A percentile compares a stretch with the other conserved stretches of the same genome.
Conservation (phyloP, 2,797 vertebrate species). For the Phrynocephalus forsythii region DNA sequence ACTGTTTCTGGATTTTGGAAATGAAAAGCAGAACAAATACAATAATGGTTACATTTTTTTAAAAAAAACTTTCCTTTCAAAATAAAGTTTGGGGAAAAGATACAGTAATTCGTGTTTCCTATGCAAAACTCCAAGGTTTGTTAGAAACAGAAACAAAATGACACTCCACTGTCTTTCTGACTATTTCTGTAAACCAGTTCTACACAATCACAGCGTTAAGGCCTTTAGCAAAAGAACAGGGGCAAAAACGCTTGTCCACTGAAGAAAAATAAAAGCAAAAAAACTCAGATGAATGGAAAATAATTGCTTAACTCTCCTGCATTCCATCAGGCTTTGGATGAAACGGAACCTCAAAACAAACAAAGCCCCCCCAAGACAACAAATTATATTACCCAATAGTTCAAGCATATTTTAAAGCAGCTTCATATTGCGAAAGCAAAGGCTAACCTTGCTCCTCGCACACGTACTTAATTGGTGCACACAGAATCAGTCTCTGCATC, state of each 20-base stretch:
- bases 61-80: neutral
- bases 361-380: neutral
- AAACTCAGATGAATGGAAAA: neutral
- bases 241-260: neutral
- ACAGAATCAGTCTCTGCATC: neutral
- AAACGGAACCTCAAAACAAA: neutral
- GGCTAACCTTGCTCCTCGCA: neutral
- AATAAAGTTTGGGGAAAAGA: neutral
- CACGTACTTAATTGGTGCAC: neutral
- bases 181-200: neutral
- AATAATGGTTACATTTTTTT: too few relatives aligned
- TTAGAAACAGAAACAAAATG: slow-evolving; percentile 25
- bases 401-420: neutral
- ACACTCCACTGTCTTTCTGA: slow-evolving; percentile 31
- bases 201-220: slow-evolving; percentile 24
- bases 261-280: neutral
- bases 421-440: neutral
- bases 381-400: neutral
- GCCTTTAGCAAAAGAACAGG: accelerated
- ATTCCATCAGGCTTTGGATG: neutral
- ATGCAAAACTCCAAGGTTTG: slow-evolving; percentile 1
- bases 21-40: too few relatives aligned
- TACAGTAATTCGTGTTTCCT: too few relatives aligned
- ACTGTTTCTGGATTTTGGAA: too few relatives aligned
- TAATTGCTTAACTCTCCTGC: too few relatives aligned